These are phyloP conservation scores for Platycheirus rosarum DNA, from an alignment of 2,888 invertebrate species.

Conservation along the genomic window DNA sequence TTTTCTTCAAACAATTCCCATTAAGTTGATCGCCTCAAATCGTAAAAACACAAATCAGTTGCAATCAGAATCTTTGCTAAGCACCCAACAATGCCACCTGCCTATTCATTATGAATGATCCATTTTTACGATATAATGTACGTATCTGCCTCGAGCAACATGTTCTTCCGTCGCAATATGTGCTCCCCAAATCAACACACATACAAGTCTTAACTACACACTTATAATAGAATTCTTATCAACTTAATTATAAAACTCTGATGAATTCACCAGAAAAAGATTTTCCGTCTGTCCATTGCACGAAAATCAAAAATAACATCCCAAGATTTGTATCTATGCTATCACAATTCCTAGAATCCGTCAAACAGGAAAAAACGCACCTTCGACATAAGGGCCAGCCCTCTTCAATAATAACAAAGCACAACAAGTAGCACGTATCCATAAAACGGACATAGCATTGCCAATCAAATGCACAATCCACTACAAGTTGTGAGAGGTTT, in stretches of 20 bases:
- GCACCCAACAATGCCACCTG: no score
- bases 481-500: conserved; percentile 59
- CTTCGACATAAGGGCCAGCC: conserved; percentile 5
- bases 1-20: no score
- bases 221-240: conserved; percentile 14
- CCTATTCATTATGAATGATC: no score
- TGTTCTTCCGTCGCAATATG: no score
- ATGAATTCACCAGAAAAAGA: conserved; percentile 23
- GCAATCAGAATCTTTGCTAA: no score
- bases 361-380: not conserved
- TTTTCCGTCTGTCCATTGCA: conserved; percentile 41
- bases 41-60: no score
- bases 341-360: conserved; percentile 15
- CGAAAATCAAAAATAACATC: conserved; percentile 37
- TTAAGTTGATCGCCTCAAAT: no score
- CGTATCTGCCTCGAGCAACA: no score
- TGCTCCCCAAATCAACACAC: not conserved
- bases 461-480: conserved; percentile 70
- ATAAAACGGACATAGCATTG: conserved; percentile 58
- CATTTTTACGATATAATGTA: no score
- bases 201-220: not conserved
- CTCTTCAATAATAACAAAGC: conserved; percentile 48
- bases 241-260: conserved; percentile 51
- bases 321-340: conserved; percentile 35
- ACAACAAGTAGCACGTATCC: conserved; percentile 55